These are phyloP conservation scores for Paratrypauchen microcephalus DNA, from an alignment of 2,797 vertebrate genomes.

Conservation along the genomic window DNA sequence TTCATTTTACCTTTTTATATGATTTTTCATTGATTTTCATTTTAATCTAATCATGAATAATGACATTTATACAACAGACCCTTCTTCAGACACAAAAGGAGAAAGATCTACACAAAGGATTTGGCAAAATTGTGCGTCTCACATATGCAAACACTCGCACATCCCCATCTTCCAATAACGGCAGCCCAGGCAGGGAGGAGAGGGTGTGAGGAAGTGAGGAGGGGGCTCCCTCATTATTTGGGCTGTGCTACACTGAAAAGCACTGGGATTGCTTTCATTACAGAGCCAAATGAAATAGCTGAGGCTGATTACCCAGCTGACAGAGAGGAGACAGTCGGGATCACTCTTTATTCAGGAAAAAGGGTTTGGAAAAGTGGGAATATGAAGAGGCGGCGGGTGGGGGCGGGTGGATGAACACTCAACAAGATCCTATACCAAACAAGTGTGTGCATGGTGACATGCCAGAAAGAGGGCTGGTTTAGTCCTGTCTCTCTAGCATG, in stretches of 20 bases:
- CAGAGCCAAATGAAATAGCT: constrained; percentile 76
- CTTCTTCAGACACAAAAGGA: constrained; percentile 28
- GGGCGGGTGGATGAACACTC: constrained; percentile 43
- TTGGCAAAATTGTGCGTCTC: constrained; percentile 48
- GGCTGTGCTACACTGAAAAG: constrained; percentile 72
- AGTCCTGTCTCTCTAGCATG: constrained; percentile 63
- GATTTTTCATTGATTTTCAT: constrained; percentile 1
- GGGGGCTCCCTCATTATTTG: constrained; percentile 74
- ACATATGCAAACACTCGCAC: constrained; percentile 36
- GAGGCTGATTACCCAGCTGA: constrained; percentile 79
- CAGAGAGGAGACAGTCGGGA: constrained; percentile 64
- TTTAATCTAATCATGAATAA: constrained; percentile 13
- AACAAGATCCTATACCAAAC: constrained; percentile 48
- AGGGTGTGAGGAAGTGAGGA: constrained; percentile 48
- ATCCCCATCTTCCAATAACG: constrained; percentile 69
- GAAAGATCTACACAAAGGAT: constrained; percentile 60
- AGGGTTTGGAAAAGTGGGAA: not conserved
- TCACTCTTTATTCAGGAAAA: constrained; percentile 55
- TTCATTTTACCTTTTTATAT: constrained; percentile 11
- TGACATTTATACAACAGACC: constrained; percentile 33
- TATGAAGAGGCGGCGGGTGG: not conserved
- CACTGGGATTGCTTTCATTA: constrained; percentile 82
- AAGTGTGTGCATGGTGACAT: constrained; percentile 44
- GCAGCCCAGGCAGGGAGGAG: constrained; percentile 38
- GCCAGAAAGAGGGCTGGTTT: constrained; percentile 37